A percentile compares a stretch with the other conserved stretches of the same genome.
These are phyloP conservation scores for Coracias cyanogaster DNA, from an alignment of 2,797 vertebrate genomes.

Conservation along the genomic window DNA sequence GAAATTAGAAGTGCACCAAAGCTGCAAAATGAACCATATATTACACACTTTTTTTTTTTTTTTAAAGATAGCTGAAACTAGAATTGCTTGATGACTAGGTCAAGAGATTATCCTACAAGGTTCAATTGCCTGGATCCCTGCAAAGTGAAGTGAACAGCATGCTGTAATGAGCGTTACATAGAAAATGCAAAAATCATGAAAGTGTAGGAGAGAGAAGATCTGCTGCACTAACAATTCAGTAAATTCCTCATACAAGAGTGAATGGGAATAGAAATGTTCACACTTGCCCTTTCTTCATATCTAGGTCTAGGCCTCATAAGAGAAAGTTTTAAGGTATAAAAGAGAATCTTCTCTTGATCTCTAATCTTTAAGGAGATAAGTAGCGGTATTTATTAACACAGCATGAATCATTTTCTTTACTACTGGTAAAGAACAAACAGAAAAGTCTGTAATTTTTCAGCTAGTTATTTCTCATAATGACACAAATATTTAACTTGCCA, in stretches of 20 bases:
- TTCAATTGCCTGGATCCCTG: neutral
- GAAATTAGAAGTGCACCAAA: neutral
- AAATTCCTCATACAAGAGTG: neutral
- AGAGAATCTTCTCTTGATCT: neutral
- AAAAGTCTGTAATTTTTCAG: neutral
- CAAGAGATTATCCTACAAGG: neutral
- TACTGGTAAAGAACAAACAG: neutral
- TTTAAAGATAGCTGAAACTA: neutral
- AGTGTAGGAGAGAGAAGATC: neutral
- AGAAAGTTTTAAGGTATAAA: neutral
- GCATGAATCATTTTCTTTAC: constrained; percentile 7
- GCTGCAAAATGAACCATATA: neutral
- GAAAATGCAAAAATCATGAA: neutral
- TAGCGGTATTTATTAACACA: neutral
- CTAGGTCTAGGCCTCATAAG: neutral
- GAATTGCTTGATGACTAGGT: neutral
- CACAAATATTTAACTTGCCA: constrained; percentile 22
- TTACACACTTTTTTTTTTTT: neutral
- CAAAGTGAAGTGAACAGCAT: neutral
- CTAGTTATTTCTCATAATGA: neutral
- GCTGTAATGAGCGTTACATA: neutral
- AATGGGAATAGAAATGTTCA: neutral
- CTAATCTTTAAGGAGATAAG: neutral
- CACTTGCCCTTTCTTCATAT: neutral
- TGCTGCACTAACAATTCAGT: neutral